Conservation (phyloP, 1,140 invertebrate species). For the Druon quercuslanigerum region DNA sequence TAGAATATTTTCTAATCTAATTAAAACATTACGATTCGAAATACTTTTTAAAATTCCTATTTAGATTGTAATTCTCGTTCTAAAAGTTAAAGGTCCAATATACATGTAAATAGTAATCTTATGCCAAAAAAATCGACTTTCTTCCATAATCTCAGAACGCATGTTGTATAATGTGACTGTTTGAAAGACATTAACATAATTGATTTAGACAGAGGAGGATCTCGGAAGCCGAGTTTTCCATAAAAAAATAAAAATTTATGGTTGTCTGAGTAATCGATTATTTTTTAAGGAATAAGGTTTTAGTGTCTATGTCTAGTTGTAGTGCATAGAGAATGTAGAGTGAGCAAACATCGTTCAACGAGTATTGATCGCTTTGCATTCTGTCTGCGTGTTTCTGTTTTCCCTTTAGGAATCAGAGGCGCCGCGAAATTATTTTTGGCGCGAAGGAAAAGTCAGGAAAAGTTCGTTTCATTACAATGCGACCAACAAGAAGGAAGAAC, state of each 20-base stretch:
- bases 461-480: slow-evolving; percentile 4
- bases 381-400: slow-evolving; percentile 24
- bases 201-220: too few relatives aligned
- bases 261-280: not conserved
- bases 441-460: not conserved
- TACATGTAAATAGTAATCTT: too few relatives aligned
- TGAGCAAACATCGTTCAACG: not conserved
- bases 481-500: not conserved
- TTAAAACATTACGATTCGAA: too few relatives aligned
- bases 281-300: not conserved
- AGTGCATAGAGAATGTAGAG: not conserved
- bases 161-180: too few relatives aligned
- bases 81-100: too few relatives aligned
- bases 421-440: slow-evolving; percentile 25
- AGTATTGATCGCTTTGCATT: slow-evolving; percentile 27
- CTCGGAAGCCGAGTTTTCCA: not conserved
- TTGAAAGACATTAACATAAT: too few relatives aligned
- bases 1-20: too few relatives aligned
- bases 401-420: not conserved
- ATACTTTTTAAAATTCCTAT: too few relatives aligned
- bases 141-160: too few relatives aligned
- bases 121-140: too few relatives aligned
- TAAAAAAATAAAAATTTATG: slow-evolving; percentile 2
- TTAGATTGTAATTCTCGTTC: too few relatives aligned
- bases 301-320: not conserved